Evolutionary conservation across 1,140 invertebrate genomes (phyloP), one percentile per base, ranked within the genome.

Genomic region (Hylyphantes graminicola): DNA sequence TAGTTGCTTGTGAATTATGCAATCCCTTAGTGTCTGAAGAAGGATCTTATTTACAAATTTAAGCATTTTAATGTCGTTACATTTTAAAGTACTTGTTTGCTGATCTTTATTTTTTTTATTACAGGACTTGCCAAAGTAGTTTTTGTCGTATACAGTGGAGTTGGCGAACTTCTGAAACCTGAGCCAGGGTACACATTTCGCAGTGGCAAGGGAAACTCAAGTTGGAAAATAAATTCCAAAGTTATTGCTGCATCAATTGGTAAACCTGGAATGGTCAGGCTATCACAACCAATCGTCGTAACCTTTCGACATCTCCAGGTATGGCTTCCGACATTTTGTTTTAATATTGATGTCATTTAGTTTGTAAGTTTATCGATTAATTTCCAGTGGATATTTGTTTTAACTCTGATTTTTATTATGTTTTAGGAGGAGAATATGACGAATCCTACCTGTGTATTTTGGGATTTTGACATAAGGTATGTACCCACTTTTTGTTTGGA

Each of bases 361-460:
- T n/a, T 8, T n/a, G 7, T 1, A 59, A n/a, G 35, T 63, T 7
- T 11, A 48, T 77, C n/a, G 8, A 63, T 64, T 15, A 15, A 53
- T n/a, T 73, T 21, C 8, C n/a, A 55, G 15, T 55, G 4, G 7
- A n/a, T 0, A 55, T 55, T 55, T 53, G 50, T 72, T 51, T n/a
- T 67, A 48, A 67, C 7, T 11, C 21, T 19, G 21, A 7, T 13
- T 67, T 67, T 61, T 61, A 61, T 61, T 73, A 0, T 10, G 50
- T 75, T 85, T 12, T 19, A 86, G 82, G 85, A 84, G 63, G 95
- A 96, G 87, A 97, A 97, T 89, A 95, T 97, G 13, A 95, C 94
- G 51, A 96, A 97, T 91, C 95, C 96, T 6, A 93, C 93, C 10
- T 98, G 97, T 89, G 96, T 97, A 0, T 98, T 96, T 90, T 98